Percentiles rank a stretch among this genome's conserved stretches.
Evolutionary conservation across 2,797 vertebrate genomes (phyloP).

Genomic region (Chaetophractus vellerosus): DNA sequence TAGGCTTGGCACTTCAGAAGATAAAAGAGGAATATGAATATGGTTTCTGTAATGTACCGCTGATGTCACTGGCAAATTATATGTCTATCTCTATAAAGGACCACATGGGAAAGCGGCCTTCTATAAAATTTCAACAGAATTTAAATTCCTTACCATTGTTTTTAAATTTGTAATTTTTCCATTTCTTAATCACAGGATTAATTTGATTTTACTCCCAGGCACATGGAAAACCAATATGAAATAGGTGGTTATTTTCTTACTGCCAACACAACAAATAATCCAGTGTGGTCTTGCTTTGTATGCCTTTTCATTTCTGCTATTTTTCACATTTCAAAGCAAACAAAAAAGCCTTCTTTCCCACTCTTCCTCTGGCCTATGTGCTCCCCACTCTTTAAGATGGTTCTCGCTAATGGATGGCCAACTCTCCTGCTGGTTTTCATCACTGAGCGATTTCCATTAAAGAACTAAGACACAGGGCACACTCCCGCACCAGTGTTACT

Average conservation of each 20-base stretch:
- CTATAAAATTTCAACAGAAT: not conserved
- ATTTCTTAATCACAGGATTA: not conserved
- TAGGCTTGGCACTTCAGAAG: slow-evolving; percentile 30
- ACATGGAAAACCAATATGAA: not conserved
- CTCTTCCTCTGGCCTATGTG: not conserved
- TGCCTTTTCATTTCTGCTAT: slow-evolving; percentile 36
- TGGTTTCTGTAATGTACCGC: not conserved
- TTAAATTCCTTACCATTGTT: slow-evolving; percentile 26
- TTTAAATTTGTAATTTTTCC: not conserved
- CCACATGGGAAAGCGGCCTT: not conserved
- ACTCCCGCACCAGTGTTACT: not conserved
- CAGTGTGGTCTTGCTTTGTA: not conserved
- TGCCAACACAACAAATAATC: not conserved
- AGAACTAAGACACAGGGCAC: slow-evolving; percentile 60
- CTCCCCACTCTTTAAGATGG: not conserved
- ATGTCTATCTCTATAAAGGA: not conserved
- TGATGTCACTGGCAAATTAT: not conserved
- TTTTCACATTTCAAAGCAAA: slow-evolving; percentile 58
- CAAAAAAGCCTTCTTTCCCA: not conserved
- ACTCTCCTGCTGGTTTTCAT: not conserved
- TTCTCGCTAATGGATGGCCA: not conserved
- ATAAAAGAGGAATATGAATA: not conserved
- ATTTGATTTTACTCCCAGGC: not conserved
- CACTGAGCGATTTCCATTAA: slow-evolving; percentile 46
- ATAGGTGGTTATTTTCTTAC: not conserved